These are phyloP conservation scores for Lycophotia porphyrea DNA, from an alignment of 2,888 invertebrate genomes.

Conservation along the genomic window DNA sequence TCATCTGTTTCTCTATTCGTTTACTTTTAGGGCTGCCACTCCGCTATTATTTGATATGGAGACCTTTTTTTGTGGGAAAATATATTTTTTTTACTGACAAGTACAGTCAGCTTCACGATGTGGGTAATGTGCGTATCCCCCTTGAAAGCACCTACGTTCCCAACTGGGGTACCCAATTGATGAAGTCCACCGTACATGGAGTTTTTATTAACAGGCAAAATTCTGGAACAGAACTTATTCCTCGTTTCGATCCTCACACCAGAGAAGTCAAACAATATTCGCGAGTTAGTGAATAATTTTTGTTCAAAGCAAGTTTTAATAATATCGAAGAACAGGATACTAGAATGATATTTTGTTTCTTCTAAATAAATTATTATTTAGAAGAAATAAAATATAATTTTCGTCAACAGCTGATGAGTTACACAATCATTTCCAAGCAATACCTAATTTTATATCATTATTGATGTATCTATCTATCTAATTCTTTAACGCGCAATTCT, in stretches of 20 bases:
- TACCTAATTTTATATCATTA: background rate
- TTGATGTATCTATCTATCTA: no score
- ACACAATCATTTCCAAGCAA: background rate
- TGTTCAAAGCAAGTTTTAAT: background rate
- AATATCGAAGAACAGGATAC: background rate
- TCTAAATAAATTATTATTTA: no score
- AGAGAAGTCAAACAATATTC: background rate
- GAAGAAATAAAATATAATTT: no score
- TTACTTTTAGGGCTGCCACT: constrained; percentile 55
- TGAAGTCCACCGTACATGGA: no score
- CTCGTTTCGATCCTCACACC: background rate
- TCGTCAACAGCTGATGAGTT: background rate
- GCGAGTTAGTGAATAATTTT: background rate
- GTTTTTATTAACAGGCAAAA: background rate
- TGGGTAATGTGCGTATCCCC: no score
- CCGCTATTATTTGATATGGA: background rate
- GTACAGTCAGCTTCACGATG: no score
- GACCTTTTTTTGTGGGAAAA: background rate
- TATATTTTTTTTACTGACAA: background rate
- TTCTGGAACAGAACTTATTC: background rate
- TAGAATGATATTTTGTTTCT: no score
- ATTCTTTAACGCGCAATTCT: no score
- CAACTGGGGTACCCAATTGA: no score
- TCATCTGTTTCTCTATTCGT: constrained; percentile 71
- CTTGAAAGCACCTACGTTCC: no score